Evolutionary conservation across 2,113 vertebrate species (phyloP).

Genomic region (Indicator maculatus): DNA sequence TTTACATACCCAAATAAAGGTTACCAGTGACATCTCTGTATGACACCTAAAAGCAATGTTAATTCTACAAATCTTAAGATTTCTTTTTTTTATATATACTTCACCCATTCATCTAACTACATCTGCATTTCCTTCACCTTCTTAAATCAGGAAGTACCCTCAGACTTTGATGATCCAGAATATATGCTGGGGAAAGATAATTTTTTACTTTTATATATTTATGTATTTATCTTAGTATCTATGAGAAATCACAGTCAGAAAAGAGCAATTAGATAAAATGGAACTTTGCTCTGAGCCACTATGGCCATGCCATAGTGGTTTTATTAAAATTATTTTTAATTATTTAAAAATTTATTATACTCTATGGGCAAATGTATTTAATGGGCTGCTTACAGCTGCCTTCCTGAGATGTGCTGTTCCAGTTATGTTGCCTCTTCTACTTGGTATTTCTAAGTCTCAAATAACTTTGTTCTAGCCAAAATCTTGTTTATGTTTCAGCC

Average conservation of each 20-base stretch:
- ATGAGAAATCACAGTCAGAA: neutral
- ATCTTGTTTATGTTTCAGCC: neutral
- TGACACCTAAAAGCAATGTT: neutral
- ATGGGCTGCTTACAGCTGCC: neutral
- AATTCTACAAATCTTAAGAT: neutral
- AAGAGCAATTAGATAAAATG: neutral
- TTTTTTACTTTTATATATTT: neutral
- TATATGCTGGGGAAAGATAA: neutral
- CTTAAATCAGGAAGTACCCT: neutral
- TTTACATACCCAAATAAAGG: slow-evolving; percentile 32
- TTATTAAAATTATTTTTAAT: too few relatives aligned
- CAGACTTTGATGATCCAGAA: neutral
- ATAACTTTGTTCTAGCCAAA: neutral
- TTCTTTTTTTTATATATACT: neutral
- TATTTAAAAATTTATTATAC: neutral
- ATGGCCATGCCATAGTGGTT: neutral
- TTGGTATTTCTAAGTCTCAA: neutral
- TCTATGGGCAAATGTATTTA: neutral
- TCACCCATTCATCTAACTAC: neutral
- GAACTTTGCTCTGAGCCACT: neutral
- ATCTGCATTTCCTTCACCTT: neutral
- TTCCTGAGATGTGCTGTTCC: neutral
- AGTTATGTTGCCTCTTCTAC: neutral
- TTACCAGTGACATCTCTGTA: neutral
- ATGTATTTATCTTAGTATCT: neutral